Base-by-base conservation (phyloP, 2,888 invertebrate genomes). In the Fragum whitleyi region DNA sequence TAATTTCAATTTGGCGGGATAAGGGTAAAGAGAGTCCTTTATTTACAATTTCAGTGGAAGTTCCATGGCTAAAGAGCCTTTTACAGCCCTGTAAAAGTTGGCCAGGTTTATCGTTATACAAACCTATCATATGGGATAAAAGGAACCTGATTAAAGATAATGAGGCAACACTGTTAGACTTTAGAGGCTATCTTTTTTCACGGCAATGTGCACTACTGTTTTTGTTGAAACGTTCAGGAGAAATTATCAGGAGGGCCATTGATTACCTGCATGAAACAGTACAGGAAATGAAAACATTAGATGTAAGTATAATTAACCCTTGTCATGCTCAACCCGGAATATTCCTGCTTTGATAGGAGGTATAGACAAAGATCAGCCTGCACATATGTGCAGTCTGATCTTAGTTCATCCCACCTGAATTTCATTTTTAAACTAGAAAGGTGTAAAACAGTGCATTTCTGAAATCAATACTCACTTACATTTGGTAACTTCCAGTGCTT, bases 171-270 rank as follows among this genome's bases (percentile, higher is more conserved):
- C 94, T 98, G 77, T 94, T 99, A 90, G 98, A 98, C 94, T 96
- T 99, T 92, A 95, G 98, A 84, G 97, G 98, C 94, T 99, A 99
- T 94, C 95, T 99, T 85, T 99, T 97, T 93, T 97, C 97, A 88
- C 96, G 98, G 82, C 98, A 98, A 95, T 97, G 97, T 94, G 96
- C 97, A 92, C 96, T 98, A 95, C 95, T 95, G 51, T 89, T 94
- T 47, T 82, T 93, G 68, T 88, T 94, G 81, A 90, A 91, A 88
- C 96, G 96, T 94, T 96, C 97, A 75, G 97, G 97, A 96, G 97
- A 97, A 96, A 97, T 98, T 88, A 98, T 98, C 0, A 96, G 97
- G 90, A 96, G 98, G 69, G 96, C 98, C 85, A 95, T 98, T 79
- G 96, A 97, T 61, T 98, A 98, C 92, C 96, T 99, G 62, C 97